phyloP scores from a whole-genome alignment of 2,113 vertebrate species.

The Etheostoma cragini region DNA sequence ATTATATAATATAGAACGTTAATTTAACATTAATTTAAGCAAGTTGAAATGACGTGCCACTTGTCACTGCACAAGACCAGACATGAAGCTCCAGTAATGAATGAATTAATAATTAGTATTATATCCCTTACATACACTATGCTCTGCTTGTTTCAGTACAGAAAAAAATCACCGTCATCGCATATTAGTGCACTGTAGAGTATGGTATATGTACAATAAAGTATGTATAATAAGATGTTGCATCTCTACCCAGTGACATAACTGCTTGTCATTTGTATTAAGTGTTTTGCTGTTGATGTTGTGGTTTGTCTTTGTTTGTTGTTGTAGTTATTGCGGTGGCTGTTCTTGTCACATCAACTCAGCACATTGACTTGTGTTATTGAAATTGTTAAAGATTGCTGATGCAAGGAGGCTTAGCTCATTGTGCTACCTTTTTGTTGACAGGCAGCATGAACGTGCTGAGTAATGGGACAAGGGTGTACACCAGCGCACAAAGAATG shows the following conservation, averaged over 20 bases:
- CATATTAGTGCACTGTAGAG: background rate
- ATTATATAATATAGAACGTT: background rate
- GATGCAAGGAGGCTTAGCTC: conserved; percentile 65
- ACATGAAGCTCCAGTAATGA: background rate
- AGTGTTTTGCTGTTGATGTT: conserved; percentile 54
- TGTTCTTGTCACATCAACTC: conserved; percentile 51
- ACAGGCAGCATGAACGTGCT: conserved; percentile 69
- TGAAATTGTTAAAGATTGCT: conserved; percentile 74
- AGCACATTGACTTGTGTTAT: conserved; percentile 54
- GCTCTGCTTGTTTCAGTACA: conserved; percentile 13
- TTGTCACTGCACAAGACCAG: background rate
- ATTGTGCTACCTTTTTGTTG: conserved; percentile 55
- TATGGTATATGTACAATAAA: conserved; percentile 4
- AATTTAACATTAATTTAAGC: background rate
- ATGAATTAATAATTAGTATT: background rate
- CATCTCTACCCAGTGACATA: conserved; percentile 28
- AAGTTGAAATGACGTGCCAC: background rate
- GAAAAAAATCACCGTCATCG: background rate
- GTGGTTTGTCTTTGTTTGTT: conserved; percentile 59
- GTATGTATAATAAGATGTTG: conserved; percentile 27
- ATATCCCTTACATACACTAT: background rate
- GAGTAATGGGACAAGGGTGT: conserved; percentile 68
- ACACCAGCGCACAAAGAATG: conserved; percentile 38
- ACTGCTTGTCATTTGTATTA: conserved; percentile 48
- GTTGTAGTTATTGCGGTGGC: conserved; percentile 37